These are phyloP conservation scores for Ophiodon elongatus DNA, from an alignment of 2,113 vertebrate species.

Conservation along the genomic window DNA sequence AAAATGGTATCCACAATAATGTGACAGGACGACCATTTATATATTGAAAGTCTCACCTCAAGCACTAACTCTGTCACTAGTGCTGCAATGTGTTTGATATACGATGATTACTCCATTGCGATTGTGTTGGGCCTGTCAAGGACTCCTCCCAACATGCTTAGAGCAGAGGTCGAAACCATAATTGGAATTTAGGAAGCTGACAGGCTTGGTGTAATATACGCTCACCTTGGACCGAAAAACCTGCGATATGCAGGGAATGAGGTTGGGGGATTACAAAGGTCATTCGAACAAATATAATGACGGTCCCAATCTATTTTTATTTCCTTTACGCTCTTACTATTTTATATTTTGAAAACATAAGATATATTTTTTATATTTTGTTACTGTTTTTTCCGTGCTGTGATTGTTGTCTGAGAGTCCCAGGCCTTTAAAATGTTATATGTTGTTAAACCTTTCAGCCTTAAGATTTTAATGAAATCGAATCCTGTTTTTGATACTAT, in stretches of 20 bases:
- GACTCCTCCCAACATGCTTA: conserved; percentile 59
- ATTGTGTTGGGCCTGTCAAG: conserved; percentile 72
- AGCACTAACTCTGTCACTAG: conserved; percentile 57
- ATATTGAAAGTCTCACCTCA: conserved; percentile 50
- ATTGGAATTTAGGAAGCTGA: conserved; percentile 63
- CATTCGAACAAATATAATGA: neutral
- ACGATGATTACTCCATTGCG: conserved; percentile 65
- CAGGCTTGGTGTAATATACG: conserved; percentile 16
- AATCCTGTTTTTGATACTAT: neutral
- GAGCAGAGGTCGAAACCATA: conserved; percentile 62
- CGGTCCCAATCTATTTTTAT: neutral
- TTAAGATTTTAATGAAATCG: neutral
- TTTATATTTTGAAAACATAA: neutral
- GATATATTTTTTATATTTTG: neutral
- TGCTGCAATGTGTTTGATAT: conserved; percentile 68
- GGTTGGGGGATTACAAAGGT: neutral
- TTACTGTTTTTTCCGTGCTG: neutral
- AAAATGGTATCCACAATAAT: conserved; percentile 42
- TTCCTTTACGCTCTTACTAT: neutral
- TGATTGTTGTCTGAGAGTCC: neutral
- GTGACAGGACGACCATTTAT: conserved; percentile 55
- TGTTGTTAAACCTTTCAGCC: neutral
- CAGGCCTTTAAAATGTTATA: neutral
- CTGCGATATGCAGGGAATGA: neutral
- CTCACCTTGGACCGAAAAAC: conserved; percentile 55